These are phyloP conservation scores for Palythoa heliodiscus DNA, from an alignment of 92 coral and sea anemone genomes.

Conservation along the genomic window DNA sequence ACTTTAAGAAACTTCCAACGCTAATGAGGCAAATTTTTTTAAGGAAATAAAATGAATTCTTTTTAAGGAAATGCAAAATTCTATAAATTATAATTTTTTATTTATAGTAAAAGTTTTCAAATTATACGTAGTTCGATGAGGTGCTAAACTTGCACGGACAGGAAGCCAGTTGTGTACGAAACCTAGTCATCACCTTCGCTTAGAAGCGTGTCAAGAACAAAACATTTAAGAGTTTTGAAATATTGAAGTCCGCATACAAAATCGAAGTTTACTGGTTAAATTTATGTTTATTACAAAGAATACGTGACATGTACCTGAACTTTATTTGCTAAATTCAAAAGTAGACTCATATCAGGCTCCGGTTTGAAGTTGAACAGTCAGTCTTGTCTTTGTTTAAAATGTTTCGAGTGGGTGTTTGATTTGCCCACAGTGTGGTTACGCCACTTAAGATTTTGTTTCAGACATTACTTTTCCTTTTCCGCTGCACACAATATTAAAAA, in stretches of 20 bases:
- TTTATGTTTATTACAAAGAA: background rate
- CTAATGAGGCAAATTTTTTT: background rate
- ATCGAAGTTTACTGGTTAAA: background rate
- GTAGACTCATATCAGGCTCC: background rate
- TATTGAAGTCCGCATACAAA: background rate
- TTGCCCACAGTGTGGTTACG: background rate
- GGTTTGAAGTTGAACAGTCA: background rate
- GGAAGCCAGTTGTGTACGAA: background rate
- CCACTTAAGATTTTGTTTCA: background rate
- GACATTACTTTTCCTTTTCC: slow-evolving; percentile 22
- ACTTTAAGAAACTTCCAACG: background rate
- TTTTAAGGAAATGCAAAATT: background rate
- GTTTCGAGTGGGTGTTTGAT: slow-evolving; percentile 23
- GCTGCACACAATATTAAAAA: slow-evolving; percentile 12
- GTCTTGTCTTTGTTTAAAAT: background rate
- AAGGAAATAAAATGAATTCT: background rate
- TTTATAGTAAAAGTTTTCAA: background rate
- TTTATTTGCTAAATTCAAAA: background rate
- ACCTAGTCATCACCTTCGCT: background rate
- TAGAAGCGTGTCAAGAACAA: background rate
- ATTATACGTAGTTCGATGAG: background rate
- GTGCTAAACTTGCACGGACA: background rate
- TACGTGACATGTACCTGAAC: slow-evolving; percentile 5
- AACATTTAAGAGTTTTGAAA: background rate
- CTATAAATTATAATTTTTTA: background rate